Evolutionary conservation across 2,888 invertebrate species (phyloP), one percentile per base, ranked within the genome.

Genomic region (Orthosia cruda): DNA sequence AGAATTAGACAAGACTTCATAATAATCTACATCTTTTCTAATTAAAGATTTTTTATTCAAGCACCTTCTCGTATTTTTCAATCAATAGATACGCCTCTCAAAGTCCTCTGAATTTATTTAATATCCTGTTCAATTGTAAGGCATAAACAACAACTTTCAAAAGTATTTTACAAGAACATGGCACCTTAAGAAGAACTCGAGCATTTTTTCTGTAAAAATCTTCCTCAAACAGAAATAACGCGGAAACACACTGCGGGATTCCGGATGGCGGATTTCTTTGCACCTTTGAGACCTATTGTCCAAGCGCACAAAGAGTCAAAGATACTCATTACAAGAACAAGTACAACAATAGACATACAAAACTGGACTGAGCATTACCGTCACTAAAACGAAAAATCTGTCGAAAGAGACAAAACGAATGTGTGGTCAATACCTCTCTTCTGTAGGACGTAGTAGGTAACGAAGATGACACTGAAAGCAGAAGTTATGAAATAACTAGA

Each of bases 231-330:
- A 74, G 69, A 81, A 79, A 74, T 87, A 77, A 70, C 32, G 32
- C 88, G 86, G 89, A 87, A 83, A 72, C 69, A 70, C 74, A 72
- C 87, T 70, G 84, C 83, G 59, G 84, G 88, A 74, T 64, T 79
- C 83, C 84, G 87, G 87, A 81, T 80, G 23, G 54, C 26, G 26
- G 59, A 90, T 81, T 83, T 77, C 78, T 81, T 79, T 78, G 71
- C 61, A 32, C 18, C 62, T 78, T 55, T 67, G 74, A 16, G 50
- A 61, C 12, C 57, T 65, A 87, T 83, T 86, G 84, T 87, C 61
- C 50, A 0, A 45, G 13, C 74, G 63, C 47, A 77, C 74, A 83
- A 80, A 78, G 83, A 78, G 79, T 63, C 83, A 69, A 68, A 80
- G 87, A 71, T 59, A 74, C 69, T 77, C 80, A 76, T 80, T 86